Conservation (phyloP, 2,797 vertebrate genomes). For the Chiloscyllium punctatum region DNA sequence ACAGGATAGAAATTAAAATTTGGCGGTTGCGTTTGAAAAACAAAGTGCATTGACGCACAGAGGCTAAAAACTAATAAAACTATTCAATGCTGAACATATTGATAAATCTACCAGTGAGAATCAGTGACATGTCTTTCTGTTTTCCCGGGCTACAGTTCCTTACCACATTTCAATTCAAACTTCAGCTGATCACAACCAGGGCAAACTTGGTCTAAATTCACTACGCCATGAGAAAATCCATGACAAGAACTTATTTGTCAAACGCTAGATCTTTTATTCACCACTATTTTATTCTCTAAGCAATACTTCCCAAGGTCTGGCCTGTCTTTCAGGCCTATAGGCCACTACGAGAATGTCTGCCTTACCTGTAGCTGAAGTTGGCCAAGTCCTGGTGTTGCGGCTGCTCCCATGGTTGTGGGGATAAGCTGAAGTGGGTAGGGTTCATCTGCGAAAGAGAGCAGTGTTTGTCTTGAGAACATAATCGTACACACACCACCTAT, state of each 20-base stretch:
- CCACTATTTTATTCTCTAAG: neutral
- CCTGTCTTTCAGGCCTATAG: neutral
- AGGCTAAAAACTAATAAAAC: neutral
- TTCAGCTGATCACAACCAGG: neutral
- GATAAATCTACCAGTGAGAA: neutral
- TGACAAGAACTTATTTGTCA: neutral
- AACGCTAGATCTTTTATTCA: neutral
- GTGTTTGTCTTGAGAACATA: slow-evolving; percentile 63
- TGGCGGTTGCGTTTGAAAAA: neutral
- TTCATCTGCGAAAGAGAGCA: slow-evolving; percentile 79
- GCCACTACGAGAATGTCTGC: slow-evolving; percentile 36
- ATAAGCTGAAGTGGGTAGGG: slow-evolving; percentile 98
- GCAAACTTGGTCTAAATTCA: neutral
- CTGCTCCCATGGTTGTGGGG: slow-evolving; percentile 86
- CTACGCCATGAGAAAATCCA: neutral
- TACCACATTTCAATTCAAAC: too few species aligned
- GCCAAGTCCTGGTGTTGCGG: slow-evolving; percentile 84
- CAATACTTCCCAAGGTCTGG: neutral
- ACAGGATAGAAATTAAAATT: neutral
- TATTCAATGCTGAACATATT: neutral
- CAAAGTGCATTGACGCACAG: neutral
- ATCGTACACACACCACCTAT: slow-evolving; percentile 64
- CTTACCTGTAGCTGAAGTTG: slow-evolving; percentile 95
- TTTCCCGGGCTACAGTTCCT: neutral
- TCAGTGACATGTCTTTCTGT: neutral